Percentiles rank a stretch among this genome's conserved stretches.
Conservation (phyloP, 1,140 invertebrate genomes). For the Pissodes strobi region DNA sequence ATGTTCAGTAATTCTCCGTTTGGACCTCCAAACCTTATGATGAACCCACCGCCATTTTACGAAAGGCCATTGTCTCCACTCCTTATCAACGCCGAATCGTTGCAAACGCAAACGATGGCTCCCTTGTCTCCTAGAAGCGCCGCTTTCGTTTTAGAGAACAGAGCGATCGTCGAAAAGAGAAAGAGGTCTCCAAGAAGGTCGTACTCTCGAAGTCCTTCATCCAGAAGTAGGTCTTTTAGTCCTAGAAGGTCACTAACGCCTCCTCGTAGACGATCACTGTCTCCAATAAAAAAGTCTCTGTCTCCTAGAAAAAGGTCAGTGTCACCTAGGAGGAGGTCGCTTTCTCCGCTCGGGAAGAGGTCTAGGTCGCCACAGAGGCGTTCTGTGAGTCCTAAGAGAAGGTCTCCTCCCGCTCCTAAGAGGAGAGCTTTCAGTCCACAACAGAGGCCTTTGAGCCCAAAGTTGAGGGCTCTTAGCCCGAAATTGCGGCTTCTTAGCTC, state of each 20-base stretch:
- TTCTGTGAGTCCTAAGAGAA: conserved; percentile 13
- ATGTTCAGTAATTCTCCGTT: conserved; percentile 1
- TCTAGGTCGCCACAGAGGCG: conserved; percentile 28
- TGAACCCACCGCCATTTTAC: conserved; percentile 23
- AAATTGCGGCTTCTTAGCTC: no score
- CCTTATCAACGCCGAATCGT: conserved; percentile 45
- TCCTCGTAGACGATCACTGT: conserved; percentile 33
- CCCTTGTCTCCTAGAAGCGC: conserved; percentile 55
- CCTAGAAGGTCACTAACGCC: conserved; percentile 33
- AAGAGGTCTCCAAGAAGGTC: conserved; percentile 49
- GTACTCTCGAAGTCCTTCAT: conserved; percentile 47
- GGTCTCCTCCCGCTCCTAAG: conserved; percentile 10
- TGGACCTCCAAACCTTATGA: conserved; percentile 8
- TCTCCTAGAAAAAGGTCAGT: conserved; percentile 8
- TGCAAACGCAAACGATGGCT: conserved; percentile 47
- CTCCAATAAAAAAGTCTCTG: conserved; percentile 27
- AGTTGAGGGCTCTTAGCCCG: neutral
- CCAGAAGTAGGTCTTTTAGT: conserved; percentile 32
- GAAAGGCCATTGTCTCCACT: conserved; percentile 49
- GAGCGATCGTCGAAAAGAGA: conserved; percentile 52
- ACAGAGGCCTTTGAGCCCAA: conserved; percentile 10
- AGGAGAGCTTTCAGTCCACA: conserved; percentile 7
- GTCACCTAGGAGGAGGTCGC: conserved; percentile 19
- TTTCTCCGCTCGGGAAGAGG: conserved; percentile 20
- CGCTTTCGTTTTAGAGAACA: conserved; percentile 54